Percentiles rank a stretch among this genome's conserved stretches.
phyloP scores from a whole-genome alignment of 2,113 vertebrate species.

The Lucifuga dentata region DNA sequence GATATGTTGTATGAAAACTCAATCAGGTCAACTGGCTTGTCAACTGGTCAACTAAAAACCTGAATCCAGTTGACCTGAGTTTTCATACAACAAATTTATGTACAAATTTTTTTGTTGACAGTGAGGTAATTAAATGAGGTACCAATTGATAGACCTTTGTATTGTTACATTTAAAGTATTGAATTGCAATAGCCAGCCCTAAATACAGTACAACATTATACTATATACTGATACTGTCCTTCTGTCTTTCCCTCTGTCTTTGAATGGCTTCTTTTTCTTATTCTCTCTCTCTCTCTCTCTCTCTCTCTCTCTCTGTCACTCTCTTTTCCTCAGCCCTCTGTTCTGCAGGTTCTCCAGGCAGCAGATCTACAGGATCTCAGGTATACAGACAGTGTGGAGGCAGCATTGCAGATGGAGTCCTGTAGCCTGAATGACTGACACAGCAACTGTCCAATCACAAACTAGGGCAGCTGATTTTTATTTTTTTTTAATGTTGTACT shows the following conservation, averaged over 20 bases:
- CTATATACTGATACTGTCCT: no score
- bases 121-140: no score
- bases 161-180: no score
- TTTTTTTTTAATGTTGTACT: neutral
- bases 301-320: neutral
- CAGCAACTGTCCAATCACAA: conserved; percentile 4
- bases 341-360: conserved; percentile 76
- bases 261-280: neutral
- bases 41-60: no score
- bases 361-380: conserved; percentile 77
- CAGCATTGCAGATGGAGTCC: conserved; percentile 62
- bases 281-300: neutral
- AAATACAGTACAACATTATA: no score
- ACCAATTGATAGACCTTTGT: no score
- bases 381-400: conserved; percentile 70
- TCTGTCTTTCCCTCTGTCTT: neutral
- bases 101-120: no score
- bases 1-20: no score
- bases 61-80: no score
- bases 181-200: no score
- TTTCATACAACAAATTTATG: no score
- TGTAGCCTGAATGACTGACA: conserved; percentile 36
- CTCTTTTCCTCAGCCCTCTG: conserved; percentile 52
- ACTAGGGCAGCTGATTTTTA: neutral
- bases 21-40: no score